Conservation (phyloP, 1,140 invertebrate genomes). For the Drosophila bipectinata region DNA sequence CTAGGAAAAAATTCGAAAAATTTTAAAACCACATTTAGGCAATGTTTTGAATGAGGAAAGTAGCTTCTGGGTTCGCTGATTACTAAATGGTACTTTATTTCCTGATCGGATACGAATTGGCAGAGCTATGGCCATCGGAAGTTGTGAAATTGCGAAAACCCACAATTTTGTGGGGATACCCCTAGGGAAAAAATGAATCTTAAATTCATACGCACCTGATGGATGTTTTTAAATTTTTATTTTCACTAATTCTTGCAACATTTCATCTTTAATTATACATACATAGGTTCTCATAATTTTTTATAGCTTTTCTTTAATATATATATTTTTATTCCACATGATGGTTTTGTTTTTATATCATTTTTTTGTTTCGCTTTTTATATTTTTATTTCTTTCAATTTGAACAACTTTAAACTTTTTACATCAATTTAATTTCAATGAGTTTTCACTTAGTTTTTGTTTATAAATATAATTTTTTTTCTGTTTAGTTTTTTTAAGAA, state of each 20-base stretch:
- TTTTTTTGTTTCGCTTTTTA: slow-evolving; percentile 19
- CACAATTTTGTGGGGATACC: too few relatives aligned
- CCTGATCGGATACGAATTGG: too few relatives aligned
- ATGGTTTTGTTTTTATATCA: slow-evolving; percentile 24
- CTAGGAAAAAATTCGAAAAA: too few relatives aligned
- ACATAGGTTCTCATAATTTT: slow-evolving; percentile 77
- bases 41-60: too few relatives aligned
- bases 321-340: slow-evolving; percentile 39
- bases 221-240: slow-evolving; percentile 61
- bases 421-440: slow-evolving; percentile 72
- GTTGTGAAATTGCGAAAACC: too few relatives aligned
- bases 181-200: too few relatives aligned
- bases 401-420: slow-evolving; percentile 75
- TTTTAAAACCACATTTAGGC: too few relatives aligned
- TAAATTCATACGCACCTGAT: neutral
- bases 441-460: slow-evolving; percentile 49
- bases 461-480: slow-evolving; percentile 43
- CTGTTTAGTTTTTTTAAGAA: slow-evolving; percentile 31
- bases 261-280: slow-evolving; percentile 78
- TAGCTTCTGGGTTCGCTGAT: too few relatives aligned
- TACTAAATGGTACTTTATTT: too few relatives aligned
- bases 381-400: slow-evolving; percentile 51
- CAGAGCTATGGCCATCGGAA: too few relatives aligned
- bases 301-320: slow-evolving; percentile 59
- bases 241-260: slow-evolving; percentile 77